A percentile compares a stretch with the other conserved stretches of the same genome.
These are phyloP conservation scores for Rhopilema esculentum DNA, from an alignment of 30 jellyfish, hydroid and myxozoan species.

Conservation along the genomic window DNA sequence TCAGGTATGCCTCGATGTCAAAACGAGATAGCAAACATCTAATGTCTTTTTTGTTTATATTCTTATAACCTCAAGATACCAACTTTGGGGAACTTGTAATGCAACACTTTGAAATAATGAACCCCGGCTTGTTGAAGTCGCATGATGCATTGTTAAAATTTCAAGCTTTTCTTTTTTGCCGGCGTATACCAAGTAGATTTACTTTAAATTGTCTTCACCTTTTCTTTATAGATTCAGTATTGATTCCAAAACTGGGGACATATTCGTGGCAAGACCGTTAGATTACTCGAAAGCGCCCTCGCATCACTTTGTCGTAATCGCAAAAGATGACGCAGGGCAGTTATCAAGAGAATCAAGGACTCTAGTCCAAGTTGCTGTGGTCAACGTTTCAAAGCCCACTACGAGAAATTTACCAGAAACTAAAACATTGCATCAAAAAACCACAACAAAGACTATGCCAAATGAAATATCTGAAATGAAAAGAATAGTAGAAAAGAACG, in stretches of 20 bases:
- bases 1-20: no score
- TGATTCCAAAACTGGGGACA: conserved; percentile 40
- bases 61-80: no score
- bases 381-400: conserved; percentile 26
- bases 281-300: conserved; percentile 20
- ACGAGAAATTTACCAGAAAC: conserved; percentile 13
- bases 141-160: no score
- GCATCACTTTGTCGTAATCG: conserved; percentile 52
- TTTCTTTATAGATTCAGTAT: conserved; percentile 39
- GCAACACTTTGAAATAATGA: no score
- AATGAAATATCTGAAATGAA: conserved; percentile 13
- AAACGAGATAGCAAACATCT: no score
- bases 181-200: no score
- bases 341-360: conserved; percentile 32
- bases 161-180: no score
- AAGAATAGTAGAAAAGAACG: neutral
- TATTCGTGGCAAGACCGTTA: conserved; percentile 38
- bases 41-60: no score
- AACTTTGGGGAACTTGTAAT: no score
- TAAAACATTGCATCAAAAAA: neutral
- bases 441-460: neutral
- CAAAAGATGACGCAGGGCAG: conserved; percentile 48
- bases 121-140: no score
- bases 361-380: conserved; percentile 36
- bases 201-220: no score